phyloP scores from a whole-genome alignment of 2,113 vertebrate species.

The Nerophis lumbriciformis region DNA sequence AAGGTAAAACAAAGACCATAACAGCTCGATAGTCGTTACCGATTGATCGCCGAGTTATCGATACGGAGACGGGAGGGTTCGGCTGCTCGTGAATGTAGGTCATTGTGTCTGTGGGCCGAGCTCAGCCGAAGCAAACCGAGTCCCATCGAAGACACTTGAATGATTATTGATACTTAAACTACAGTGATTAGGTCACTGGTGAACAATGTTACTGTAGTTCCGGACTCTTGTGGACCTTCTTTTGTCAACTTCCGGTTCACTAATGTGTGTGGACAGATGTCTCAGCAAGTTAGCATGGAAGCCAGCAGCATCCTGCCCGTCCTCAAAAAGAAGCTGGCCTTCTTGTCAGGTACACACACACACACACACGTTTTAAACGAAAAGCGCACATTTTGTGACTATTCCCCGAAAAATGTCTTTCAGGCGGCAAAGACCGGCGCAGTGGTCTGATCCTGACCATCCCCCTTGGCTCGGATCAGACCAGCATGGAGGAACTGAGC shows the following conservation, averaged over 20 bases:
- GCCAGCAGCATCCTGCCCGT: conserved; percentile 87
- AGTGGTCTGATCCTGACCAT: conserved; percentile 98
- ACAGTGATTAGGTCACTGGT: not conserved
- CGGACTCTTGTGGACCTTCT: too few species aligned
- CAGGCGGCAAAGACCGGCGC: conserved; percentile 95
- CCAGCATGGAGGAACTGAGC: conserved; percentile 96
- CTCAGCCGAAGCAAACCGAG: conserved; percentile 26
- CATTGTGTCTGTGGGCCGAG: conserved; percentile 60
- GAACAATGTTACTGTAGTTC: not conserved
- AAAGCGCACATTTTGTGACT: not conserved
- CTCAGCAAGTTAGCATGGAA: conserved; percentile 75
- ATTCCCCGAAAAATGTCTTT: not conserved
- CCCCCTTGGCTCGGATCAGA: conserved; percentile 94
- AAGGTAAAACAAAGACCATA: conserved; percentile 48
- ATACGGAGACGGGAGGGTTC: conserved; percentile 11
- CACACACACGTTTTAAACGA: not conserved
- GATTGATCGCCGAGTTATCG: conserved; percentile 21
- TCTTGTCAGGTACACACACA: conserved; percentile 83
- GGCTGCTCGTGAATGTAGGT: conserved; percentile 52
- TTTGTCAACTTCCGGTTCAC: too few species aligned
- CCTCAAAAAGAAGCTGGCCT: conserved; percentile 95
- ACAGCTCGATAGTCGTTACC: conserved; percentile 14
- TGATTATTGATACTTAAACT: not conserved
- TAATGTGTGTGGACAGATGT: conserved; percentile 44
- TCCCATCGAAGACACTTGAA: conserved; percentile 10